These are phyloP conservation scores for Erebia epiphron DNA, from an alignment of 2,888 invertebrate genomes.

Conservation along the genomic window DNA sequence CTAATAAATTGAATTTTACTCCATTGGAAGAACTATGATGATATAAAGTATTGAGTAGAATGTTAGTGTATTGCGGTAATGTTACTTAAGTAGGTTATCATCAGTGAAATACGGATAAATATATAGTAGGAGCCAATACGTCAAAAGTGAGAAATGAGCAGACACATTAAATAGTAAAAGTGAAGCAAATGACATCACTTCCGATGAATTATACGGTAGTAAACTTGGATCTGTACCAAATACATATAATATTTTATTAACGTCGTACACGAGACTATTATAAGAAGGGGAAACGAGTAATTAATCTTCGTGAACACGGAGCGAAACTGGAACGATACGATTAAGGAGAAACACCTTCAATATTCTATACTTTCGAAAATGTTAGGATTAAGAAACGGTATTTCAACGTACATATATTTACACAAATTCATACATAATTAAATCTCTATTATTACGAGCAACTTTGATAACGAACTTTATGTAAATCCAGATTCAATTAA, in stretches of 20 bases:
- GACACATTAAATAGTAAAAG: constrained; percentile 26
- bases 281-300: constrained; percentile 57
- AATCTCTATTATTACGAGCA: background rate
- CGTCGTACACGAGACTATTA: constrained; percentile 55
- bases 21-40: background rate
- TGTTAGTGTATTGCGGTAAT: background rate
- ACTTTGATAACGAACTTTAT: background rate
- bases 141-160: constrained; percentile 1
- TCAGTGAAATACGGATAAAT: background rate
- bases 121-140: background rate
- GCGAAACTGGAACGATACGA: constrained; percentile 58
- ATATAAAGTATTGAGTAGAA: background rate
- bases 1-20: background rate
- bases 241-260: constrained; percentile 51
- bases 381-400: background rate
- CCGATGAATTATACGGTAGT: constrained; percentile 11
- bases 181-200: constrained; percentile 18
- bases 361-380: constrained; percentile 15
- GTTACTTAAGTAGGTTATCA: background rate
- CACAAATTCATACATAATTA: background rate
- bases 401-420: background rate
- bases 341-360: constrained; percentile 53
- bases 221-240: constrained; percentile 60
- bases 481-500: background rate
- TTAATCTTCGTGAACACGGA: constrained; percentile 54